Evolutionary conservation across 2,113 vertebrate species (phyloP).

Genomic region (Dascyllus trimaculatus): DNA sequence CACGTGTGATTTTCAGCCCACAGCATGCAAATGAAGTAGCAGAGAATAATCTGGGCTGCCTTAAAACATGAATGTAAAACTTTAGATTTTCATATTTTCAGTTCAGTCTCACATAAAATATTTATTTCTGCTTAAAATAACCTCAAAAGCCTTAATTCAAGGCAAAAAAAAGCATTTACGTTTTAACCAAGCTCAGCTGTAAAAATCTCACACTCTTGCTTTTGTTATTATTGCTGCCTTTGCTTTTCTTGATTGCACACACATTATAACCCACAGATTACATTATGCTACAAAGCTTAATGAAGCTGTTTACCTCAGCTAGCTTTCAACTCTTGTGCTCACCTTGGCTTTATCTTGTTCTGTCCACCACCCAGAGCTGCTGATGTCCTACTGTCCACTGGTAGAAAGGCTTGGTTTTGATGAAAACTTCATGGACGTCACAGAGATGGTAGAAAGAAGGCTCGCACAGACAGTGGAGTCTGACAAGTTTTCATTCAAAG

Average conservation of each 20-base stretch:
- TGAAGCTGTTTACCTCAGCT: too few species aligned
- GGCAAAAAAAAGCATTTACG: not conserved
- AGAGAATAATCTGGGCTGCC: not conserved
- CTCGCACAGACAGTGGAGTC: conserved; percentile 57
- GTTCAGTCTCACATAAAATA: not conserved
- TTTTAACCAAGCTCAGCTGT: not conserved
- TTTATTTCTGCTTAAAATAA: not conserved
- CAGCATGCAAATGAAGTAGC: not conserved
- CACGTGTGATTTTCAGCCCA: not conserved
- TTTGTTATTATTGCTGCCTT: too few species aligned
- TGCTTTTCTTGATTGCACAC: too few species aligned
- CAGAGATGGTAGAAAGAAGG: conserved; percentile 87
- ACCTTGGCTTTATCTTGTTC: conserved; percentile 25
- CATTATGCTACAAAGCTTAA: too few species aligned
- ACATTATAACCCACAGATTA: too few species aligned
- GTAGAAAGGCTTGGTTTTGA: conserved; percentile 95
- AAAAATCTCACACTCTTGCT: too few species aligned
- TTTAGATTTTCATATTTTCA: not conserved
- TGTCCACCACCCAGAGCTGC: conserved; percentile 82
- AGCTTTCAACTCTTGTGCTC: not conserved
- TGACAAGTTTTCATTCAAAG: conserved; percentile 73
- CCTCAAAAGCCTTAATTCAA: not conserved
- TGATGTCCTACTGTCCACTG: conserved; percentile 88
- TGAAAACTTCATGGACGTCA: conserved; percentile 94
- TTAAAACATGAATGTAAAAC: not conserved